Evolutionary conservation across 1,140 invertebrate species (phyloP).

Genomic region (Galleria mellonella): DNA sequence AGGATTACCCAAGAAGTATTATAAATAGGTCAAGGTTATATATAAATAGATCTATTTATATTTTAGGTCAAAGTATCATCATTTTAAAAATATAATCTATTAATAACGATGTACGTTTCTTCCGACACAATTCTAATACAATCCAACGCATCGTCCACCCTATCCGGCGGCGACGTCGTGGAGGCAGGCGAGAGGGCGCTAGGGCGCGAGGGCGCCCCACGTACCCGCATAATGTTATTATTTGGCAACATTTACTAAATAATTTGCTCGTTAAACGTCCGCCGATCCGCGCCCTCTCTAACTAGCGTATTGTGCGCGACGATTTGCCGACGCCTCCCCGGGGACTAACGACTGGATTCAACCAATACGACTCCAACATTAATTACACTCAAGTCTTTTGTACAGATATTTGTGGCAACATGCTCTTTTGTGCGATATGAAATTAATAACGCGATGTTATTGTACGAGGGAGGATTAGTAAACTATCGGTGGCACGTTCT

Average conservation of each 20-base stretch:
- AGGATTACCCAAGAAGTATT: no score
- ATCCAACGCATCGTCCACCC: neutral
- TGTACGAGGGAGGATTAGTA: constrained; percentile 40
- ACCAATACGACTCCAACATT: constrained; percentile 52
- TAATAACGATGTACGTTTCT: no score
- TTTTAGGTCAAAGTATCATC: no score
- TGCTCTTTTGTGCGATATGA: constrained; percentile 61
- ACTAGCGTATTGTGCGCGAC: constrained; percentile 59
- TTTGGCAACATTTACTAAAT: constrained; percentile 73
- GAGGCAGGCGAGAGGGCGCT: constrained; percentile 3
- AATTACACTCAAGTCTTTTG: constrained; percentile 58
- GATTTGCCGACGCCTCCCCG: constrained; percentile 31
- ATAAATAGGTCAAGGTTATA: no score
- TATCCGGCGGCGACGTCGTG: neutral
- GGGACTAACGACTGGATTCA: constrained; percentile 40
- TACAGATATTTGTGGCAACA: constrained; percentile 59
- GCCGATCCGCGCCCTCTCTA: constrained; percentile 50
- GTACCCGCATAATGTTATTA: constrained; percentile 63
- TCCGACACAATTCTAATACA: no score
- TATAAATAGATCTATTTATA: no score
- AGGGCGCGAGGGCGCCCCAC: constrained; percentile 19
- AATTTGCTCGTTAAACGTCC: constrained; percentile 70
- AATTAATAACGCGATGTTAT: constrained; percentile 59
- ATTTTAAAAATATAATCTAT: no score
- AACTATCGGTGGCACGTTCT: constrained; percentile 32